Evolutionary conservation across 2,113 vertebrate genomes (phyloP).

Genomic region (Heterotilapia buettikoferi): DNA sequence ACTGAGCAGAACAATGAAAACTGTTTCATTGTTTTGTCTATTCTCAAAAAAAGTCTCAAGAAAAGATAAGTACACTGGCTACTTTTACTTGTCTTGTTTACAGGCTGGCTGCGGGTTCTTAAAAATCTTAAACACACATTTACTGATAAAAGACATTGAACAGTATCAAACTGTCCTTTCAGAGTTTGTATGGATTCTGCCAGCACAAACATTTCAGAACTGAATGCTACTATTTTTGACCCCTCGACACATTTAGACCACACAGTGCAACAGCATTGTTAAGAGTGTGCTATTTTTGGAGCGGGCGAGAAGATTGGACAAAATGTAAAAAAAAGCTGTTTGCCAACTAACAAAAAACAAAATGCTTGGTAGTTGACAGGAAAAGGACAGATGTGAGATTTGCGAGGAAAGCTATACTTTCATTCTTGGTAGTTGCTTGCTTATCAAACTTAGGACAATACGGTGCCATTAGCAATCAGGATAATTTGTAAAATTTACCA

Average conservation of each 20-base stretch:
- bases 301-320: fast-evolving
- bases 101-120: neutral
- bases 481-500: fast-evolving
- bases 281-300: neutral
- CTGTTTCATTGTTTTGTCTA: neutral
- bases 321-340: neutral
- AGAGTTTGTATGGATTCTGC: neutral
- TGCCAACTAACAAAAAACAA: neutral
- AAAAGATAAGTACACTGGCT: neutral
- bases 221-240: neutral
- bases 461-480: neutral
- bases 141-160: neutral
- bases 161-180: neutral
- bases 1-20: neutral
- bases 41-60: neutral
- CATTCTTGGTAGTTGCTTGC: neutral
- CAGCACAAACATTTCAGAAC: neutral
- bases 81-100: neutral
- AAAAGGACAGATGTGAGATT: neutral
- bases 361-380: fast-evolving
- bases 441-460: neutral
- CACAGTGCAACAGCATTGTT: neutral
- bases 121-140: neutral
- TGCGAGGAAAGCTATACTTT: fast-evolving
- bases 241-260: neutral